Base-by-base conservation (phyloP, 23 tunicate genomes). In the Ciona savignyi region DNA sequence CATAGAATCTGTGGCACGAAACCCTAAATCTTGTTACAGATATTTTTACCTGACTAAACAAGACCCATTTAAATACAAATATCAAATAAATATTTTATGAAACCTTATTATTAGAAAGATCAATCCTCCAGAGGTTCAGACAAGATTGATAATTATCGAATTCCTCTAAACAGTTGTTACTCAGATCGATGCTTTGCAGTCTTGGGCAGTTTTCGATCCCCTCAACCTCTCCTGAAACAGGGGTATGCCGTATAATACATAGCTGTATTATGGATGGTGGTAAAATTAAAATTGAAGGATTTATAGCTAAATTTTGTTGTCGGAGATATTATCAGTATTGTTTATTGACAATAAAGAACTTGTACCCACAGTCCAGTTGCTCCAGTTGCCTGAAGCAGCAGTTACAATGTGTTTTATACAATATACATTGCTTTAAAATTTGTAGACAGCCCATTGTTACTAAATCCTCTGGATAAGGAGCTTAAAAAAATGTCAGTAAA, bases 141-240 rank as follows among this genome's bases (percentile, higher is more conserved):
- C 96, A 88, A 56, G 79, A 77, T 63, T 81, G 79, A 71, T 81
- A 83, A 4, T 85, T 79, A 66, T 88, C 96, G 72, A 88, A 30
- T 60, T 88, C 96, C 62, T 88, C 96, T 31, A 88, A 63, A 73
- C 83, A 83, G 35, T 88, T 88, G 60, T 66, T 35, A 31, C 96
- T 88, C 21, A 88, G 34, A 77, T 88, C 84, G 26, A 88, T 62
- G 35, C 75, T 81, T 77, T 88, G 79, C 32, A 88, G 60, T 15
- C 34, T 81, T 27, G 77, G 83, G 71, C 87, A 88, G 48, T 51
- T 4, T 49, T 77, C 83, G 30, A 88, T 34, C 2, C 78, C 77
- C 68, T 88, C 96, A 23, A 88, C 63, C 2, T 87, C 84, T 67
- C 96, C 96, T 88, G 32, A 9, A 0, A 72, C 9, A 72, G 35